Conservation (phyloP, 2,888 invertebrate species). For the Harpalus rufipes region DNA sequence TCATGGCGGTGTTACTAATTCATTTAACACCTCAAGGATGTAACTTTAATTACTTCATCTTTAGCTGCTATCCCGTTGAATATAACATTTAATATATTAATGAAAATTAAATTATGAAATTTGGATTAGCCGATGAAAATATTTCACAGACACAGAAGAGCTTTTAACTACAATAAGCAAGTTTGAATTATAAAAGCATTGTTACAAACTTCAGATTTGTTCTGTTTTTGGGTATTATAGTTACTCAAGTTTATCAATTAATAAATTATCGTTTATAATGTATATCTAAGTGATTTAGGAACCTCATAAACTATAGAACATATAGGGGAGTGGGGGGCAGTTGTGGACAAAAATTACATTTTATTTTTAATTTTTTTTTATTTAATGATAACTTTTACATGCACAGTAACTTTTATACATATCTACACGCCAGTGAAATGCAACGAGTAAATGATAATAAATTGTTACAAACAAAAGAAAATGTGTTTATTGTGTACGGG, state of each 20-base stretch:
- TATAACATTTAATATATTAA: constrained; percentile 38
- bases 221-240: background rate
- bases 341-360: no score
- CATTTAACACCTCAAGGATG: constrained; percentile 44
- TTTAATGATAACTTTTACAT: no score
- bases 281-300: no score
- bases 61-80: constrained; percentile 36
- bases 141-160: background rate
- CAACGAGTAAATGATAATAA: no score
- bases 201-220: background rate
- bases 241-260: background rate
- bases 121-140: constrained; percentile 1
- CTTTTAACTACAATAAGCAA: background rate
- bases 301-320: background rate
- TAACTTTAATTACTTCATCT: constrained; percentile 43
- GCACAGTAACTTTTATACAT: no score
- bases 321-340: no score
- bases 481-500: no score
- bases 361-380: no score
- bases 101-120: constrained; percentile 26
- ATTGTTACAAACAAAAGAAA: no score
- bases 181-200: constrained; percentile 7
- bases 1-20: constrained; percentile 34
- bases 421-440: no score
- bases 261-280: background rate